A percentile compares a stretch with the other conserved stretches of the same genome.
Conservation (phyloP, 2,113 vertebrate species). For the Nycticorax nycticorax region DNA sequence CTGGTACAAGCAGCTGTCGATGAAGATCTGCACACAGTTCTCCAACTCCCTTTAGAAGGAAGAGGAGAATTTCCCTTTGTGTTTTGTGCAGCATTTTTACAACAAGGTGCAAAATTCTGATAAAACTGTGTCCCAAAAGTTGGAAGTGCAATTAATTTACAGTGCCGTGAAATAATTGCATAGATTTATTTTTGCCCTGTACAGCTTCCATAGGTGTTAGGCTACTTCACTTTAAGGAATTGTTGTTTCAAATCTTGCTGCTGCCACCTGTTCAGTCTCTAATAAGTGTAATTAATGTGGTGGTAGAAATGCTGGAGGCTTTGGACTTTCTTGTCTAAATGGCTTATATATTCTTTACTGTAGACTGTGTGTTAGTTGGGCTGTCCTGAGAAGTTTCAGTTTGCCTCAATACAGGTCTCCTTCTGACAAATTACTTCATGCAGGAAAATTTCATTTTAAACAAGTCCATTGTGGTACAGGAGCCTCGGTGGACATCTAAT, state of each 20-base stretch:
- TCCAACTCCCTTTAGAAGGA: background rate
- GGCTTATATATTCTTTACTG: background rate
- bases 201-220: background rate
- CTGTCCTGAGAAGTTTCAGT: background rate
- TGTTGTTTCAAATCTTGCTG: background rate
- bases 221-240: background rate
- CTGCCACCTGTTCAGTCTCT: background rate
- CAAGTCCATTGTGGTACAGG: background rate
- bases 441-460: background rate
- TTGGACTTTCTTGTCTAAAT: background rate
- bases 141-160: background rate
- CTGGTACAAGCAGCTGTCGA: background rate
- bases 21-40: background rate
- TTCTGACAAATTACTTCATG: background rate
- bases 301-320: background rate
- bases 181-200: background rate
- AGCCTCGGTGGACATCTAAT: background rate
- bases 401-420: background rate
- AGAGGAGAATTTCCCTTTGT: background rate
- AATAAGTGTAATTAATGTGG: background rate
- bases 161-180: background rate
- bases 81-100: background rate
- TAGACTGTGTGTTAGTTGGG: background rate
- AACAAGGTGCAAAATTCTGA: background rate
- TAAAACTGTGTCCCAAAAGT: background rate